These are phyloP conservation scores for Tangara arthus DNA, from an alignment of 2,797 vertebrate species.

Conservation along the genomic window DNA sequence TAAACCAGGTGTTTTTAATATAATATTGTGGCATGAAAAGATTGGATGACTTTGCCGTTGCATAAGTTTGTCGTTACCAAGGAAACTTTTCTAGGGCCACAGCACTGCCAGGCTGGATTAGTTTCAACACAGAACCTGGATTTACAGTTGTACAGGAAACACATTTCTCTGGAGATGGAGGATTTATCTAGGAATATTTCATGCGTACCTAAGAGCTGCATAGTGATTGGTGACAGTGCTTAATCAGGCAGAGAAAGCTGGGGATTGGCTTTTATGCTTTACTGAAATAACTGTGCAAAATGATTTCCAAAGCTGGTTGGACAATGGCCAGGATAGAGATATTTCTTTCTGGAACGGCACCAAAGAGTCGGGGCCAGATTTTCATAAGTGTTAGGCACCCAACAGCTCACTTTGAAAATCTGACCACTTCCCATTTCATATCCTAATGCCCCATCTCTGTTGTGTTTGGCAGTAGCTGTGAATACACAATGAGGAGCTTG, in stretches of 20 bases:
- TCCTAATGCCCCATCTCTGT: conserved; percentile 23
- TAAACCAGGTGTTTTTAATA: conserved; percentile 76
- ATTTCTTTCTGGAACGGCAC: conserved; percentile 37
- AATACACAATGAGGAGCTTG: conserved; percentile 55
- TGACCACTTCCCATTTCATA: conserved; percentile 53
- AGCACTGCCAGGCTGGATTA: conserved; percentile 57
- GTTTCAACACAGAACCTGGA: conserved; percentile 61
- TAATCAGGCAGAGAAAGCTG: conserved; percentile 58
- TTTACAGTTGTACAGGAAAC: conserved; percentile 60
- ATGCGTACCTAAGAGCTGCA: conserved; percentile 11
- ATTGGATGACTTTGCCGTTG: conserved; percentile 40
- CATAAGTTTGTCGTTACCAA: conserved; percentile 39
- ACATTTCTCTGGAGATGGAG: conserved; percentile 53
- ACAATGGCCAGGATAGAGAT: conserved; percentile 21
- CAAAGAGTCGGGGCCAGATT: conserved; percentile 37
- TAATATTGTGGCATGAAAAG: conserved; percentile 66
- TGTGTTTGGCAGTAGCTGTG: conserved; percentile 47
- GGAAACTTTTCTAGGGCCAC: conserved; percentile 38
- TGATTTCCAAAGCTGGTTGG: conserved; percentile 45
- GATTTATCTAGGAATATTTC: conserved; percentile 55
- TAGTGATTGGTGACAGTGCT: conserved; percentile 48
- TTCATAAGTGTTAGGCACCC: conserved; percentile 23
- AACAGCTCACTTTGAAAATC: conserved; percentile 44
- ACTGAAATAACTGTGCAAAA: conserved; percentile 30
- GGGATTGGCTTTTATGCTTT: conserved; percentile 4